These are phyloP conservation scores for Mohoua ochrocephala DNA, from an alignment of 2,113 vertebrate species.

Conservation along the genomic window DNA sequence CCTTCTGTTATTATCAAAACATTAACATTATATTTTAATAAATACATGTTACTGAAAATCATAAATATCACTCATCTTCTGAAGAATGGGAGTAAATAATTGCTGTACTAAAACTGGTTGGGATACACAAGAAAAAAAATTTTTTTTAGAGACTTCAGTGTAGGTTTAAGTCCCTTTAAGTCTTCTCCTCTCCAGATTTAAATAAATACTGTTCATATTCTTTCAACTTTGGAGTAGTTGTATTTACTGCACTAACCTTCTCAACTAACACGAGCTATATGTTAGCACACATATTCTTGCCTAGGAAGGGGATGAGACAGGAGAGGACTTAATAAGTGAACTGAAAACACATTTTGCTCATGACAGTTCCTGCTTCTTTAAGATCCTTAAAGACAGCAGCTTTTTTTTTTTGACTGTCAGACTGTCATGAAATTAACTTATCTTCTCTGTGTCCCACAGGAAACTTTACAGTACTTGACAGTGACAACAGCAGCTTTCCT, in stretches of 20 bases:
- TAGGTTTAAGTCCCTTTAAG: background rate
- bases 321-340: background rate
- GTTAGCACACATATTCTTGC: background rate
- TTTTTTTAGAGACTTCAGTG: background rate
- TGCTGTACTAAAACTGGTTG: background rate
- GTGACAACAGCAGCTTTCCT: background rate
- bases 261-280: background rate
- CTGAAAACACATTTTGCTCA: background rate
- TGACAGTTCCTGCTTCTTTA: background rate
- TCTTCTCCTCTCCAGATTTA: background rate
- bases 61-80: background rate
- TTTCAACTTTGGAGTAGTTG: background rate
- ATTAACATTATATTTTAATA: background rate
- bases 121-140: background rate
- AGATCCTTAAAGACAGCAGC: rapidly evolving
- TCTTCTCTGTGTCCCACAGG: background rate
- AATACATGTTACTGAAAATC: background rate
- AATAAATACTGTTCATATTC: background rate
- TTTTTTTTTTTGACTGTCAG: background rate
- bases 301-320: background rate
- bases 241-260: background rate
- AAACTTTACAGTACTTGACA: background rate
- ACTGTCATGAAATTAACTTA: background rate
- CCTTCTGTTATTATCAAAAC: background rate
- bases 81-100: background rate